Conservation (phyloP, 1,140 invertebrate species). For the fruit fly (Drosophila melanogaster) region Release_6_plus_ISO1_MT NT_033779.5:18903501-18904000, state of each 20-base stretch:
- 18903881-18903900: constrained; percentile 24
- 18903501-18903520: constrained; percentile 26
- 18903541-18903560: constrained; percentile 10
- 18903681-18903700: neutral
- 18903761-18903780: no score
- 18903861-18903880: neutral
- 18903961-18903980: constrained; percentile 54
- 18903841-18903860: neutral
- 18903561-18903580: constrained; percentile 24
- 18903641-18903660: neutral
- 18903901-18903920: constrained; percentile 52
- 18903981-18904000: constrained; percentile 45
- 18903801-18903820: no score
- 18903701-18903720: no score
- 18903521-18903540: neutral
- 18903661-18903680: neutral
- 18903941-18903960: constrained; percentile 61
- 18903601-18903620: no score
- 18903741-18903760: no score
- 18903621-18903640: neutral
- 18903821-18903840: neutral
- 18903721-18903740: no score
- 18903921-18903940: constrained; percentile 77
- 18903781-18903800: no score
- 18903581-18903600: constrained; percentile 39